phyloP scores from a whole-genome alignment of 2,888 invertebrate species.

The Stratiomys singularior region DNA sequence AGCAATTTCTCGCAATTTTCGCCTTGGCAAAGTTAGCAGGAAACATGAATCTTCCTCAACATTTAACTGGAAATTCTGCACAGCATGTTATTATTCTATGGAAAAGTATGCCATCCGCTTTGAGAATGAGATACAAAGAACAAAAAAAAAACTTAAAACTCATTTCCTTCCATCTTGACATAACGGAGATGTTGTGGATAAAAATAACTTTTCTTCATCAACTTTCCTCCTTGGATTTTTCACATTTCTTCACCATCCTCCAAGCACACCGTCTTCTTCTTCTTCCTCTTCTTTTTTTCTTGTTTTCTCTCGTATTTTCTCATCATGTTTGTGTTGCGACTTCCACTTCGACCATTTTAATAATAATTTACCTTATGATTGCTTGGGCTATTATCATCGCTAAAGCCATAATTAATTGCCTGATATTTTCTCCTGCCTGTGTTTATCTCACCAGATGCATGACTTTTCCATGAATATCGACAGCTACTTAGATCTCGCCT shows the following conservation, averaged over 20 bases:
- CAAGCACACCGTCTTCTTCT: neutral
- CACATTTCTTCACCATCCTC: too few relatives aligned
- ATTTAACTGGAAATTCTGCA: neutral
- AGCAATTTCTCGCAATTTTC: too few relatives aligned
- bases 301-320: neutral
- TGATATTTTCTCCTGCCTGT: slow-evolving; percentile 22
- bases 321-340: too few relatives aligned
- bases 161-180: neutral
- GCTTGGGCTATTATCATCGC: neutral
- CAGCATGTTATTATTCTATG: neutral
- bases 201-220: neutral
- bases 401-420: slow-evolving; percentile 29
- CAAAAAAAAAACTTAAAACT: too few relatives aligned
- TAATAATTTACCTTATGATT: slow-evolving; percentile 10
- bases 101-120: neutral
- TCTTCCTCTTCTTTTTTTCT: neutral
- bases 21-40: neutral
- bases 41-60: neutral
- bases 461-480: slow-evolving; percentile 24
- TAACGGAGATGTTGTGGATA: neutral
- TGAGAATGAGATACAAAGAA: too few relatives aligned
- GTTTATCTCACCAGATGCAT: slow-evolving; percentile 44
- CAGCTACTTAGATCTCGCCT: slow-evolving; percentile 29
- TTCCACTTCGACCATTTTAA: neutral
- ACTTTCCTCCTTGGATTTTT: neutral